A percentile compares a stretch with the other conserved stretches of the same genome.
Evolutionary conservation across 2,113 vertebrate genomes (phyloP).

Genomic region (Leucopsar rothschildi): DNA sequence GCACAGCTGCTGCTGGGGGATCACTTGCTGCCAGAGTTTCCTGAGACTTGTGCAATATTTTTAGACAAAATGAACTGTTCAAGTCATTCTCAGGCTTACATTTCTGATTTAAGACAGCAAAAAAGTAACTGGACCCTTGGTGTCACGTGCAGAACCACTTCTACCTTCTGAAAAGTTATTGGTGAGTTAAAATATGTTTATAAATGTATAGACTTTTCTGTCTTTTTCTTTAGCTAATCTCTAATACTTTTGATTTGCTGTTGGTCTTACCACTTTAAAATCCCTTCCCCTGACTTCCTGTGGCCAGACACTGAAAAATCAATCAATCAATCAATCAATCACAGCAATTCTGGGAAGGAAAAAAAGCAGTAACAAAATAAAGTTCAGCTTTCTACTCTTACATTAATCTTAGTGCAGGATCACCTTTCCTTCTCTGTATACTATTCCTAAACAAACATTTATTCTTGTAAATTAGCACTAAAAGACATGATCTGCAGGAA

Average conservation of each 20-base stretch:
- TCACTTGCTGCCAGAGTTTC: background rate
- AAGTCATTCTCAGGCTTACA: background rate
- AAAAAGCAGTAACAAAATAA: background rate
- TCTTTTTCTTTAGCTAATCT: background rate
- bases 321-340: no score
- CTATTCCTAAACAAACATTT: background rate
- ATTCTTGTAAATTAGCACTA: background rate
- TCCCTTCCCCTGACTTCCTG: background rate
- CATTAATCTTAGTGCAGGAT: rapidly evolving
- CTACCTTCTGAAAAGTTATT: background rate
- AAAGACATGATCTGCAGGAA: background rate
- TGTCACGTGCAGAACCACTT: background rate
- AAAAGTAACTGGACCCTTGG: background rate
- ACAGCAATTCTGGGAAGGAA: background rate
- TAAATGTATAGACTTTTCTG: background rate
- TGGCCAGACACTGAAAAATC: background rate
- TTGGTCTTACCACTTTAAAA: background rate
- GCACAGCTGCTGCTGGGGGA: background rate
- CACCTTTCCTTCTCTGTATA: background rate
- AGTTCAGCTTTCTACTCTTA: background rate
- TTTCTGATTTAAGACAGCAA: background rate
- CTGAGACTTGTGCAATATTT: background rate
- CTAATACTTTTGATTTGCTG: background rate
- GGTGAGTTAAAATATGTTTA: background rate
- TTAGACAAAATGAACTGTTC: background rate